phyloP scores from a whole-genome alignment of 2,888 invertebrate species.

The Drosophila demipolita region DNA sequence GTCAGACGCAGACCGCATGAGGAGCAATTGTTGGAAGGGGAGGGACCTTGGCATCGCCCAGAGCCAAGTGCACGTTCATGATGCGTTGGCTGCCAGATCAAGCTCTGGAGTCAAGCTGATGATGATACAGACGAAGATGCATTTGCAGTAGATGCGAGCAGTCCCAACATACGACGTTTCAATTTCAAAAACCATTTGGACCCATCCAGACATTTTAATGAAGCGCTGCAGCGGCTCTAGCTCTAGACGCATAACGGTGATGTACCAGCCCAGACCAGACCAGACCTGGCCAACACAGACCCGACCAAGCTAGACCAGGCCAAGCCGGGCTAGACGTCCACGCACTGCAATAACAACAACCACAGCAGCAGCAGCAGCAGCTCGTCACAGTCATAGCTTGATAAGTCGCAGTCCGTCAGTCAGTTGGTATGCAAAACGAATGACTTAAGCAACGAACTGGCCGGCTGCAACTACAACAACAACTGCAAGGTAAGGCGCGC shows the following conservation, averaged over 20 bases:
- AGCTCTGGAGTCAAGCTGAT: constrained; percentile 45
- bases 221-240: constrained; percentile 60
- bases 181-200: constrained; percentile 76
- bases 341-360: constrained; percentile 51
- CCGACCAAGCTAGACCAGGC: constrained; percentile 31
- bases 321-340: constrained; percentile 53
- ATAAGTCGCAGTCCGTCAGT: constrained; percentile 53
- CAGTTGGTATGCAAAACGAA: constrained; percentile 61
- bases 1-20: constrained; percentile 27
- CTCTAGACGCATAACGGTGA: constrained; percentile 33
- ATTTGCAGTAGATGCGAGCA: constrained; percentile 53
- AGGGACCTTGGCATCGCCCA: constrained; percentile 54
- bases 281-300: constrained; percentile 35
- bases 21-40: constrained; percentile 21
- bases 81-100: constrained; percentile 71
- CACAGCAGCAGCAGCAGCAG: constrained; percentile 25
- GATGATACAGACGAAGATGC: constrained; percentile 65
- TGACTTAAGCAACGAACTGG: constrained; percentile 75
- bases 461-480: constrained; percentile 13
- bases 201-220: constrained; percentile 79
- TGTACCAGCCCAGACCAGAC: constrained; percentile 25
- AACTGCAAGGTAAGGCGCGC: constrained; percentile 39
- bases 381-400: constrained; percentile 55
- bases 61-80: constrained; percentile 55
- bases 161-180: constrained; percentile 74